A percentile compares a stretch with the other conserved stretches of the same genome.
Conservation (phyloP, 2,113 vertebrate genomes). For the Xenopus borealis region DNA sequence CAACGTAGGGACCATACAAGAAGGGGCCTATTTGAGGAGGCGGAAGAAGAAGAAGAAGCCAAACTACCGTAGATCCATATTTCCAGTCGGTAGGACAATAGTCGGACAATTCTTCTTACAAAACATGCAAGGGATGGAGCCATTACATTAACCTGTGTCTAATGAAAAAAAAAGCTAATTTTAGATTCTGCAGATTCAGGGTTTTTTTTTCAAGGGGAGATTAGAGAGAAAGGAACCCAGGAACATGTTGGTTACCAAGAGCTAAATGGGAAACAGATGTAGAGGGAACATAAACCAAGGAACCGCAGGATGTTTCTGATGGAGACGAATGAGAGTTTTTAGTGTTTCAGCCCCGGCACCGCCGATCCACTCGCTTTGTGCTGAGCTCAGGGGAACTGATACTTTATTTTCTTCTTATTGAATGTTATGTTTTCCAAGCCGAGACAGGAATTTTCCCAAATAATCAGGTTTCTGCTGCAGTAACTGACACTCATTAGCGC, state of each 20-base stretch:
- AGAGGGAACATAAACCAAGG: conserved; percentile 6
- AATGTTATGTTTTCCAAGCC: conserved; percentile 29
- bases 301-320: conserved; percentile 25
- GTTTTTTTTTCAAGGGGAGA: conserved; percentile 12
- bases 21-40: too few relatives aligned
- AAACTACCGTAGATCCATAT: not conserved
- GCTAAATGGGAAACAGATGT: conserved; percentile 39
- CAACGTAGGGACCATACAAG: too few relatives aligned
- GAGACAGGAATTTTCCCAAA: conserved; percentile 30
- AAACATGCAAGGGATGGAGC: not conserved
- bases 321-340: conserved; percentile 28
- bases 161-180: not conserved
- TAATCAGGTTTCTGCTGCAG: not conserved
- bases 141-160: not conserved
- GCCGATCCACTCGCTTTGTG: conserved; percentile 11
- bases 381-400: conserved; percentile 28
- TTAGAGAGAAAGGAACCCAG: not conserved
- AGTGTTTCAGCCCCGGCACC: not conserved
- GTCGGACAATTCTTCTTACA: not conserved
- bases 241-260: conserved; percentile 10
- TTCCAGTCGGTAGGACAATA: not conserved
- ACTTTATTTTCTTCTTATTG: conserved; percentile 3
- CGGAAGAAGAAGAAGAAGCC: too few relatives aligned
- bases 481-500: not conserved
- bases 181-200: conserved; percentile 13